Conservation (phyloP, 2,113 vertebrate genomes). For the Tyto alba region DNA sequence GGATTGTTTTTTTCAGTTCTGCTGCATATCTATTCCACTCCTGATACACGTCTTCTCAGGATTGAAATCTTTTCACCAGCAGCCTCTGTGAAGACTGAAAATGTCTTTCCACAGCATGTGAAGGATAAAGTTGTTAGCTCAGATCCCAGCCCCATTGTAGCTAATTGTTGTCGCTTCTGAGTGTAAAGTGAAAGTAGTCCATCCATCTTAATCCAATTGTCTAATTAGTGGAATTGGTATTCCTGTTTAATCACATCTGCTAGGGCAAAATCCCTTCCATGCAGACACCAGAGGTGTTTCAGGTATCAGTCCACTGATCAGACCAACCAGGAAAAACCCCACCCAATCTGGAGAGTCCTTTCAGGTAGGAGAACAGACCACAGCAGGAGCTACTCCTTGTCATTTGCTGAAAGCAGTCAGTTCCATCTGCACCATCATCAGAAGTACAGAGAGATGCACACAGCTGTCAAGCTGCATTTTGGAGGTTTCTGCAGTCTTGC, state of each 20-base stretch:
- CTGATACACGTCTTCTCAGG: neutral
- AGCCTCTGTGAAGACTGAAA: neutral
- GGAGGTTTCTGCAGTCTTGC: neutral
- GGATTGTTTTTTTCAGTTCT: neutral
- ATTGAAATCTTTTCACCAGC: neutral
- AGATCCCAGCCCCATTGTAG: neutral
- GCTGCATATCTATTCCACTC: neutral
- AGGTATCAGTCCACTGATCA: neutral
- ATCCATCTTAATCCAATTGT: neutral
- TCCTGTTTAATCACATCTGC: neutral
- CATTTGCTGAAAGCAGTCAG: neutral
- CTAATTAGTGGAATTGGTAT: neutral
- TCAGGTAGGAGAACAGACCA: neutral
- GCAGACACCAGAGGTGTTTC: neutral
- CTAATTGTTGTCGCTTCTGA: neutral
- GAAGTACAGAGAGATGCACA: neutral
- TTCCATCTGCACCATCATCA: neutral
- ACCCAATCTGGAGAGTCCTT: neutral
- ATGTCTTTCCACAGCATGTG: neutral
- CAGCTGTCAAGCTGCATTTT: neutral
- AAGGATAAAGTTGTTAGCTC: neutral
- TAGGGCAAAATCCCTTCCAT: neutral
- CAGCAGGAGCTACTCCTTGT: neutral
- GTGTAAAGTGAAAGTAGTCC: neutral
- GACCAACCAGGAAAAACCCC: neutral